Base-by-base conservation (phyloP, 2,797 vertebrate genomes). In the Rhinogobio ventralis region DNA sequence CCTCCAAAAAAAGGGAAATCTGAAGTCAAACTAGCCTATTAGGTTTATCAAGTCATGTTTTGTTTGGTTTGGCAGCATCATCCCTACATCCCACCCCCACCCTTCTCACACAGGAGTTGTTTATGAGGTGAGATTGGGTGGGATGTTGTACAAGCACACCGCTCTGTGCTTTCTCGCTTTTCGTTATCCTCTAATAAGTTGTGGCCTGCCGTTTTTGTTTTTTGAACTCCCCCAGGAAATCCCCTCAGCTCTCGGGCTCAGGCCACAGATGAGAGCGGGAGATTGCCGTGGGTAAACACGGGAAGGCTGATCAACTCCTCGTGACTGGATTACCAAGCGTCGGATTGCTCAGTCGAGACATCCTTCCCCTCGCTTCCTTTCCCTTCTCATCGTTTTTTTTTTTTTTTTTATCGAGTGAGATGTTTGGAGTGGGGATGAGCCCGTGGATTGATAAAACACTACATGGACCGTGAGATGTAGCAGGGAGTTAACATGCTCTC, bases 21-120 rank as follows among this genome's bases (percentile, higher is more conserved):
- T 96, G 92, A 93, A 96, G 94, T 96, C 96, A 96, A 96, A 97
- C 96, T 96, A 97, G 96, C 95, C 95, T 94, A 94, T 96, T 96
- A 95, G 96, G 95, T 96, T 96, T 94, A 95, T 96, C 96, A 95
- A 95, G 95, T 95, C 95, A 95, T 92, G 95, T 96, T 96, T 95
- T 95, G 89, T 96, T 92, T 90, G 85, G 90, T 93, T 91, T 94
- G 93, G 92, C 92, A 30, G 83, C 28, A 69, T 85, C 82, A 74
- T 84, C 71, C 45, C 60, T 71, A 68, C 42, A 55, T 82, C 46
- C 33, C n/a, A 39, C 46, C 23, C 71, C 73, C 82, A 36, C 66
- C 72, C 79, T 88, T 90, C 83, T 84, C 78, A 80, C 84, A 76
- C 69, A 77, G 62, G 28, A 86, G 77, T 87, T 89, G 88, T 91